A percentile compares a stretch with the other conserved stretches of the same genome.
Evolutionary conservation across 2,113 vertebrate genomes (phyloP).

Genomic region (Periophthalmus modestus): DNA sequence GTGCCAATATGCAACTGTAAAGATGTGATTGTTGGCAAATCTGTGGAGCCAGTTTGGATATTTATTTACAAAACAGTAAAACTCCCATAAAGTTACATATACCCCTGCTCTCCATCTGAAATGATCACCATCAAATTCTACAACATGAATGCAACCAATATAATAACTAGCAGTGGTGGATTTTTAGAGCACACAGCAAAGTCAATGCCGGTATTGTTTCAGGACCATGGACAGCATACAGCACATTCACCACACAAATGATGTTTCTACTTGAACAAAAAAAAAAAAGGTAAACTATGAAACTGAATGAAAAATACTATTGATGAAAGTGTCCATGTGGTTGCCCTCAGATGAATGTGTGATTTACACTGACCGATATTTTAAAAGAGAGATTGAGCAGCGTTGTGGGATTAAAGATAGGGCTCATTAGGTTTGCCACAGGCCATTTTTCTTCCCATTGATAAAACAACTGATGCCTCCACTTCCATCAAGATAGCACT

Average conservation of each 20-base stretch:
- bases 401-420: slow-evolving; percentile 47
- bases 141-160: not conserved
- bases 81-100: too few relatives aligned
- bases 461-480: slow-evolving; percentile 65
- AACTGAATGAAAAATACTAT: not conserved
- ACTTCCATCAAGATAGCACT: slow-evolving; percentile 70
- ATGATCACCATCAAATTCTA: too few relatives aligned
- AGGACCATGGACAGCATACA: slow-evolving; percentile 77
- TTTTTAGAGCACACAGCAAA: slow-evolving; percentile 17
- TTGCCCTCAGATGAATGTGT: slow-evolving; percentile 28
- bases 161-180: not conserved
- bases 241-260: not conserved
- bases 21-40: too few relatives aligned
- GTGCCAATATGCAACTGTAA: too few relatives aligned
- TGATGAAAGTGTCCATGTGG: slow-evolving; percentile 12
- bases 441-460: slow-evolving; percentile 57
- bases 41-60: too few relatives aligned
- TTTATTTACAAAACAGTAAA: too few relatives aligned
- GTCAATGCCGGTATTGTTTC: slow-evolving; percentile 40
- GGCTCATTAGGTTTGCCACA: slow-evolving; percentile 57
- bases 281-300: not conserved
- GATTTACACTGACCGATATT: slow-evolving; percentile 22
- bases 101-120: not conserved
- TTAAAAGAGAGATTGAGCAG: slow-evolving; percentile 15
- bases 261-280: not conserved